Evolutionary conservation across 2,797 vertebrate genomes (phyloP), one percentile per base, ranked within the genome.

Genomic region (Sebastes iracundus): DNA sequence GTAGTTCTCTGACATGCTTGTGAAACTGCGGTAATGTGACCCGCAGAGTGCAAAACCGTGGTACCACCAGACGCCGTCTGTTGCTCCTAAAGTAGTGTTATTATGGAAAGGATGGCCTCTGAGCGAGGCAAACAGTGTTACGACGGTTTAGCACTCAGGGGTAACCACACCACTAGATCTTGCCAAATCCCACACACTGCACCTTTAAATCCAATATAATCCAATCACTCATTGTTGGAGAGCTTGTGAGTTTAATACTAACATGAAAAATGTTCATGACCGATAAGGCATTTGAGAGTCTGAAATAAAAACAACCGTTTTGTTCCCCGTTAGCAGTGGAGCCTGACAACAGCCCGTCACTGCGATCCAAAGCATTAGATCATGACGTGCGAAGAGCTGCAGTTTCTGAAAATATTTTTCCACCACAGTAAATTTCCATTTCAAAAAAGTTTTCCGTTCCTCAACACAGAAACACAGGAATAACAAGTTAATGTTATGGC

Each of bases 141-240:
- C 38, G 0, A 42, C 38, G 38, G 38, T 16, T 42, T 6, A 14
- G 35, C 35, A 38, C 35, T 38, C 0, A 0, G 14, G 14, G 14
- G 2, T 42, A 42, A 42, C 38, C 38, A 42, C 38, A 42, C 38
- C 38, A 42, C 38, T 42, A 42, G 38, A 42, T 42, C 38, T 42
- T 2, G 14, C 38, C 38, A 42, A 42, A 42, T 42, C 38, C 38
- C 14, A 42, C 38, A 42, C 38, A 42, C 14, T 0, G 38, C 6
- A 42, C 38, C 38, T 42, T 42, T 42, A 42, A 42, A 46, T 18
- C 14, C 42, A 18, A 46, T 46, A 0, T 0, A 46, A 46, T 46
- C 16, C 0, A 46, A 55, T 55, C 56, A 60, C 16, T 38, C 22
- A 3, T 5, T 14, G 1, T 16, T 49, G 20, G 4, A 27, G 16